These are phyloP conservation scores for Python bivittatus DNA, from an alignment of 2,113 vertebrate genomes.

Conservation along the genomic window DNA sequence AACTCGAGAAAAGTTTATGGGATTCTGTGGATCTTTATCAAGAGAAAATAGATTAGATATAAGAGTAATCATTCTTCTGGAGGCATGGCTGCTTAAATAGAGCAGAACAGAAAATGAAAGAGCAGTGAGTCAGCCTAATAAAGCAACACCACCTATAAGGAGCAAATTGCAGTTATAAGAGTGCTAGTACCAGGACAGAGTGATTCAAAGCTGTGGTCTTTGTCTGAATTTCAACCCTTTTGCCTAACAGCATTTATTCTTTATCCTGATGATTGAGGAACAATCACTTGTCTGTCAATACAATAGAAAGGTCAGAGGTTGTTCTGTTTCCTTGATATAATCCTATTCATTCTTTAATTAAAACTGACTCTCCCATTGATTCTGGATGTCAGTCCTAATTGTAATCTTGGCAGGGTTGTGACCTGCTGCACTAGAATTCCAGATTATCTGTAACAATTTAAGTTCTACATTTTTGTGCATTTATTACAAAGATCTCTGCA, in stretches of 20 bases:
- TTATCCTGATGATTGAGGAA: not conserved
- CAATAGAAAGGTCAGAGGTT: not conserved
- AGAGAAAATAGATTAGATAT: not conserved
- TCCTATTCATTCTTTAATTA: slow-evolving; percentile 9
- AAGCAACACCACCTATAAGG: not conserved
- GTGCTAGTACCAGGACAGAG: not conserved
- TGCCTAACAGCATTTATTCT: not conserved
- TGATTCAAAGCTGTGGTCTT: not conserved
- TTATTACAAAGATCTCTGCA: not conserved
- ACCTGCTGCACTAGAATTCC: slow-evolving; percentile 14
- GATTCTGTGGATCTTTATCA: not conserved
- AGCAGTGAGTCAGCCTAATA: fast-evolving
- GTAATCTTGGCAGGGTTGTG: not conserved
- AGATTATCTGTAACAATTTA: not conserved
- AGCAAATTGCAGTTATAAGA: fast-evolving
- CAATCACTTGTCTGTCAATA: not conserved
- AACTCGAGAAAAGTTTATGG: not conserved
- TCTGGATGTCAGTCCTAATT: slow-evolving; percentile 13
- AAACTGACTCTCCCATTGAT: not conserved
- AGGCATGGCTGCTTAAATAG: not conserved
- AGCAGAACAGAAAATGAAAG: not conserved
- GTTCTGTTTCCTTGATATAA: not conserved
- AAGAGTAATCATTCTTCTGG: not conserved
- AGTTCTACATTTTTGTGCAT: not conserved
- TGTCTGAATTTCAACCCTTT: not conserved